A percentile compares a stretch with the other conserved stretches of the same genome.
Evolutionary conservation across 2,888 invertebrate species (phyloP).

Genomic region (Zygogramma bicolorata): DNA sequence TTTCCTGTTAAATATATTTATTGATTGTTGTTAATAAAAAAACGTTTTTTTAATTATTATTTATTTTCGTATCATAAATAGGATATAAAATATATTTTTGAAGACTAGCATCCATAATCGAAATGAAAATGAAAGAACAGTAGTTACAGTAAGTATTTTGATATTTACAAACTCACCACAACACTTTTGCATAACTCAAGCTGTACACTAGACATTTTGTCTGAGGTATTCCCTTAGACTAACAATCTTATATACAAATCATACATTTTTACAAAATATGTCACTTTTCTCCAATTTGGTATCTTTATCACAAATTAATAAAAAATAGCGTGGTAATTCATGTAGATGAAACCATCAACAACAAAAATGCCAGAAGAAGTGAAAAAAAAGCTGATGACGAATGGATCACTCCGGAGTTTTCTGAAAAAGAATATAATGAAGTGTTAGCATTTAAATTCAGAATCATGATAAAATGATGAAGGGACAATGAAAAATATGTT

Average conservation of each 20-base stretch:
- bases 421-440: constrained; percentile 20
- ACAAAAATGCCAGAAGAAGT: background rate
- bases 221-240: constrained; percentile 9
- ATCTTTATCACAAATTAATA: constrained; percentile 45
- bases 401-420: constrained; percentile 3
- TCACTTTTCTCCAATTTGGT: constrained; percentile 34
- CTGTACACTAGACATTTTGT: constrained; percentile 1
- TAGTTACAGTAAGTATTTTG: constrained; percentile 23
- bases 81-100: constrained; percentile 26
- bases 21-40: constrained; percentile 15
- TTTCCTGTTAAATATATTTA: constrained; percentile 17
- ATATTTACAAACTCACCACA: constrained; percentile 37
- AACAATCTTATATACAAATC: constrained; percentile 43
- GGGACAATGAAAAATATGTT: background rate
- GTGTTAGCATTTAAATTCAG: background rate
- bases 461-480: background rate
- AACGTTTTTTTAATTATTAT: constrained; percentile 1
- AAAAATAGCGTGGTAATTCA: background rate
- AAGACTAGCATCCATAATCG: constrained; percentile 46
- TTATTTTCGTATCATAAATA: constrained; percentile 8
- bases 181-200: constrained; percentile 35
- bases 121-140: constrained; percentile 39
- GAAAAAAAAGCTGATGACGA: background rate
- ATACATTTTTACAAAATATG: constrained; percentile 41
- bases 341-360: constrained; percentile 7